Evolutionary conservation across 1,140 invertebrate species (phyloP).

Genomic region (Eufriesea mexicana): DNA sequence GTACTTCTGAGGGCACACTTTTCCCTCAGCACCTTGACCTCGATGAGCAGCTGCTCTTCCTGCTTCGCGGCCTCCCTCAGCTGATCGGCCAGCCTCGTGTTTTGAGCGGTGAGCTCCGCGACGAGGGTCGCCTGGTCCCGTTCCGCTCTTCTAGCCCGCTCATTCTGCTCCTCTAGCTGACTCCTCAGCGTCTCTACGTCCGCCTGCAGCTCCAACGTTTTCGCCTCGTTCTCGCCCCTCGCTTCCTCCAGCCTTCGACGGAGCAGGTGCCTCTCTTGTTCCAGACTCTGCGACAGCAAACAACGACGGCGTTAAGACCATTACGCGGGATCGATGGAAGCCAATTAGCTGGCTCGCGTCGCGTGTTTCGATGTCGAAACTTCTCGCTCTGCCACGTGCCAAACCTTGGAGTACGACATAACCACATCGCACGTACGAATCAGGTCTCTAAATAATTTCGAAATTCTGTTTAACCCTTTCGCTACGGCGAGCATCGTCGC

Average conservation of each 20-base stretch:
- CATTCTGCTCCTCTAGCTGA: conserved; percentile 87
- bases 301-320: conserved; percentile 13
- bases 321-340: conserved; percentile 38
- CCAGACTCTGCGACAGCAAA: conserved; percentile 88
- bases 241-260: conserved; percentile 91
- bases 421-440: neutral
- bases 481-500: too few relatives aligned
- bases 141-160: conserved; percentile 88
- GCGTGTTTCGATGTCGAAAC: neutral
- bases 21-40: conserved; percentile 91
- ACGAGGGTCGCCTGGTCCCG: conserved; percentile 90
- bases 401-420: too few relatives aligned
- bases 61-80: conserved; percentile 91
- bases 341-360: conserved; percentile 6
- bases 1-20: conserved; percentile 91
- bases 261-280: conserved; percentile 95
- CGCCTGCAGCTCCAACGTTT: conserved; percentile 92
- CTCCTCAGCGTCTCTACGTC: conserved; percentile 90
- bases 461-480: too few relatives aligned
- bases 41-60: conserved; percentile 90
- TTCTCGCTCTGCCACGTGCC: neutral
- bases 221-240: conserved; percentile 94
- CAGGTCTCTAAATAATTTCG: neutral
- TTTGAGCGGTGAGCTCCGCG: conserved; percentile 94
- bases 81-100: conserved; percentile 93